Evolutionary conservation across 37 sponge, comb jelly and placozoan species (phyloP).

Genomic region (Hormiphora californensis): DNA sequence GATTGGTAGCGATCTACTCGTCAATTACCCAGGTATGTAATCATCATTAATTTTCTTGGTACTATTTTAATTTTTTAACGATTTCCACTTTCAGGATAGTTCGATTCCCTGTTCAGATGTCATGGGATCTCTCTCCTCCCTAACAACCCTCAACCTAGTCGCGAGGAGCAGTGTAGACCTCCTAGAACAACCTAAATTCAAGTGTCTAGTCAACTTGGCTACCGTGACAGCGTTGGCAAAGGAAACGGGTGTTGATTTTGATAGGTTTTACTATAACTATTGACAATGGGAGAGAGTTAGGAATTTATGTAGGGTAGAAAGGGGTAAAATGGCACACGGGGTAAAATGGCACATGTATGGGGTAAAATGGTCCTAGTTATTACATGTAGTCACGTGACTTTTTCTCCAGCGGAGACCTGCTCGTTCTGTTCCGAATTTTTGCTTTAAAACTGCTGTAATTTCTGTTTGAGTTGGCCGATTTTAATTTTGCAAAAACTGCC

Average conservation of each 20-base stretch:
- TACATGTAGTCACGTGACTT: too few species aligned
- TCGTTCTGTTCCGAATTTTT: too few species aligned
- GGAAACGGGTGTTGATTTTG: conserved; percentile 25
- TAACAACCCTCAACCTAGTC: background rate
- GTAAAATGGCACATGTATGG: too few species aligned
- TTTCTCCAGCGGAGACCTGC: too few species aligned
- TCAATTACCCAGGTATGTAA: conserved; percentile 58
- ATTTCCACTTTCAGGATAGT: background rate
- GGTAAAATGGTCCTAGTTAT: too few species aligned
- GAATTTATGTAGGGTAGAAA: too few species aligned
- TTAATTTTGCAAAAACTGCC: too few species aligned
- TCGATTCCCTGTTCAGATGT: conserved; percentile 28
- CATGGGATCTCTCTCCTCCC: background rate
- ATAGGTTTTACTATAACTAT: conserved; percentile 32
- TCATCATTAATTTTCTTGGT: background rate
- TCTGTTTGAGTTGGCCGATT: too few species aligned
- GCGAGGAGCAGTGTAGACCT: conserved; percentile 37
- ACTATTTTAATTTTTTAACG: too few species aligned
- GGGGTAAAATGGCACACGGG: too few species aligned
- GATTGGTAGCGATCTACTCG: conserved; percentile 74
- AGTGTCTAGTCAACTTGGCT: conserved; percentile 24
- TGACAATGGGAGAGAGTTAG: too few species aligned
- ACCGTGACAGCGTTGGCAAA: background rate
- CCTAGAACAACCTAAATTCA: conserved; percentile 44
- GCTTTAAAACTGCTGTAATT: too few species aligned